Evolutionary conservation across 2,113 vertebrate species (phyloP).

Genomic region (Platanista minor): DNA sequence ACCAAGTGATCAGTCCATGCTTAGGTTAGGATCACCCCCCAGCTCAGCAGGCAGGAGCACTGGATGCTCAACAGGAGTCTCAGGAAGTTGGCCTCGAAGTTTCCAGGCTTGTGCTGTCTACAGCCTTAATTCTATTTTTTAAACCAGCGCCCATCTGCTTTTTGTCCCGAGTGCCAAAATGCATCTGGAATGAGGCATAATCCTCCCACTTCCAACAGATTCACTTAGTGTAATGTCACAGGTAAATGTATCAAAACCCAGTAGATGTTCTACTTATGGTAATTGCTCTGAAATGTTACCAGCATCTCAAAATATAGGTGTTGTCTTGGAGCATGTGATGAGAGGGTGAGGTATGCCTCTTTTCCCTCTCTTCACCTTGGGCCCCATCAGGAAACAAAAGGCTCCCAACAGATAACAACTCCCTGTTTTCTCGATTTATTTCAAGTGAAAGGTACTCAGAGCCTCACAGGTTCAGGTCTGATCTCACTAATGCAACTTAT

Average conservation of each 20-base stretch:
- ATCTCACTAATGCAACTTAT: not conserved
- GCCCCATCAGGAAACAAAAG: not conserved
- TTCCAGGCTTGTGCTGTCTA: rapidly evolving
- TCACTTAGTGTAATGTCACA: not conserved
- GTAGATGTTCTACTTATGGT: not conserved
- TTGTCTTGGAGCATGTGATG: not conserved
- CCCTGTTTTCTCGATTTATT: not conserved
- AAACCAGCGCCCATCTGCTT: not conserved
- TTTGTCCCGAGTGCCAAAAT: not conserved
- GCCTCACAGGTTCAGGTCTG: not conserved
- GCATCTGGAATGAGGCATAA: not conserved
- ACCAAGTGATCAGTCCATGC: too few species aligned
- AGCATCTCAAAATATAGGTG: slow-evolving; percentile 6
- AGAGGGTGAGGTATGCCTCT: not conserved
- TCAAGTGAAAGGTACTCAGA: not conserved
- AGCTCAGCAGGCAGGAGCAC: not conserved
- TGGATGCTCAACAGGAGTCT: not conserved
- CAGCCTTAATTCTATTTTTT: not conserved
- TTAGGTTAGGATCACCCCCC: rapidly evolving
- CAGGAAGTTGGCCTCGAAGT: too few species aligned
- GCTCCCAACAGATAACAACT: not conserved
- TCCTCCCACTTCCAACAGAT: not conserved
- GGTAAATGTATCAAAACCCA: not conserved
- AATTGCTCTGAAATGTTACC: slow-evolving; percentile 26
- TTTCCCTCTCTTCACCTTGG: not conserved